A percentile compares a stretch with the other conserved stretches of the same genome.
These are phyloP conservation scores for Elephas maximus DNA, from an alignment of 2,113 vertebrate species.

Conservation along the genomic window DNA sequence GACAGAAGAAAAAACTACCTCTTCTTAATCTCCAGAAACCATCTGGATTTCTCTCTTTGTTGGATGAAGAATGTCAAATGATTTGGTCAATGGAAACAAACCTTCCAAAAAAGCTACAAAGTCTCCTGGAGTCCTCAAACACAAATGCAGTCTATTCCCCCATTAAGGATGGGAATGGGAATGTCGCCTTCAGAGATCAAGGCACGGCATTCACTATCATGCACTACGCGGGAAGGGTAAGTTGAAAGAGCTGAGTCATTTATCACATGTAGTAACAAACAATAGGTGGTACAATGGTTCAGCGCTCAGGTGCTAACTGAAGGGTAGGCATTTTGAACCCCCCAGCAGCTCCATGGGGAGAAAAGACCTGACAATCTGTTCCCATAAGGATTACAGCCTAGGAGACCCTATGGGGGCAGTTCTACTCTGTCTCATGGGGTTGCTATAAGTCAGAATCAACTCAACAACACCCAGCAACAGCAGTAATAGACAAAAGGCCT, in stretches of 20 bases:
- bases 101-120: conserved; percentile 93
- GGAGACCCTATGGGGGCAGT: too few species aligned
- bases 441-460: too few species aligned
- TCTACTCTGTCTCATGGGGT: too few species aligned
- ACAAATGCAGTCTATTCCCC: conserved; percentile 91
- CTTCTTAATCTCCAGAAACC: conserved; percentile 92
- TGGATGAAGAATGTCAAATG: conserved; percentile 96
- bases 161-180: conserved; percentile 96
- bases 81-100: conserved; percentile 91
- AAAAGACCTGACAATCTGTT: too few species aligned
- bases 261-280: neutral
- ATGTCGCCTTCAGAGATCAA: conserved; percentile 93
- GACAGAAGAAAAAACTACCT: neutral
- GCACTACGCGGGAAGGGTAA: conserved; percentile 96
- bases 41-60: conserved; percentile 93
- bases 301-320: neutral
- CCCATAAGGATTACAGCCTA: too few species aligned
- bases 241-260: conserved; percentile 58
- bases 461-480: too few species aligned
- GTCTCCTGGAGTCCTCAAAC: conserved; percentile 91
- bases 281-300: neutral
- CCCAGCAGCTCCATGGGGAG: too few species aligned
- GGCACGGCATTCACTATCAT: conserved; percentile 93
- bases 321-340: neutral
- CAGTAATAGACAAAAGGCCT: too few species aligned